Evolutionary conservation across 2,797 vertebrate species (phyloP), one percentile per base, ranked within the genome.

Genomic region (Sebastiscus tertius): DNA sequence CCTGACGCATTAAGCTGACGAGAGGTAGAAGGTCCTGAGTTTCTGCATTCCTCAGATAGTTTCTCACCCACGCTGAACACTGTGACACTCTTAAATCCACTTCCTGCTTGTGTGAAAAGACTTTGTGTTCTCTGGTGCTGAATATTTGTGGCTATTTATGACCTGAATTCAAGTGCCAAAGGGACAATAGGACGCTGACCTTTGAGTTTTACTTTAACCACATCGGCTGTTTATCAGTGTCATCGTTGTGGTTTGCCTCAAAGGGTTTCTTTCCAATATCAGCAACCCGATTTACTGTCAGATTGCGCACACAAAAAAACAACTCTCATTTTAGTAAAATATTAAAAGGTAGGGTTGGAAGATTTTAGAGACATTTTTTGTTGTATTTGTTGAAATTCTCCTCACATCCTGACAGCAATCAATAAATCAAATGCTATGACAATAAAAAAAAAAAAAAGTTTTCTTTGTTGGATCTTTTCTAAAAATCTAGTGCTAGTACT

Each of bases 31-130:
- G 8, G 36, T 86, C 93, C 83, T 34, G 94, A 84, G 42, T 81
- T 77, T 88, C 91, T 87, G 16, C 93, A 94, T 94, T 94, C 93
- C 87, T 89, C 9, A 69, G 5, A 88, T 91, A 63, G 42, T 84
- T 74, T 49, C 18, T 73, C 58, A 31, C 22, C 27, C 31, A 3
- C 27, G 1, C 2, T 1, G n/a, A 22, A 22, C 33, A 29, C 11
- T 63, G 0, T 22, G 67, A 60, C 42, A 11, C 54, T 20, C 49
- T 71, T n/a, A 2, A 14, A 73, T 1, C 8, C 6, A 9, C 68
- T 58, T 77, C 74, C 72, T 81, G 69, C 18, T 54, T 6, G 10
- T 4, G 60, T 33, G 22, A 18, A 12, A 71, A 46, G 9, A 4
- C 49, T 67, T 33, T 66, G n/a, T 75, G 36, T 46, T 52, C n/a